Evolutionary conservation across 64 coral and sea anemone species (phyloP).

Genomic region (Stichodactyla helianthus): DNA sequence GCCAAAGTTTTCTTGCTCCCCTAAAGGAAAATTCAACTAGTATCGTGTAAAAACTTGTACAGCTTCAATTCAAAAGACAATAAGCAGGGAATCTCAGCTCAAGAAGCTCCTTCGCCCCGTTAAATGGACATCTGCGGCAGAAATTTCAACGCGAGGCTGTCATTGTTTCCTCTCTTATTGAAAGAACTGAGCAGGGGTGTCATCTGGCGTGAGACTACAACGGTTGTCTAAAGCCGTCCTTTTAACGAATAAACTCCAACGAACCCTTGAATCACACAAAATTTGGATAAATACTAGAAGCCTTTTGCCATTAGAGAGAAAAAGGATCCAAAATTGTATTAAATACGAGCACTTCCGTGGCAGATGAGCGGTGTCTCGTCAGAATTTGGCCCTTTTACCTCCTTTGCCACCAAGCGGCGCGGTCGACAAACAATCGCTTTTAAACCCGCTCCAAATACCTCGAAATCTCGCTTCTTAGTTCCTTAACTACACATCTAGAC

Average conservation of each 20-base stretch:
- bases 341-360: conserved; percentile 2
- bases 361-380: conserved; percentile 18
- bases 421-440: conserved; percentile 21
- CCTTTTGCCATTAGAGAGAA: conserved; percentile 13
- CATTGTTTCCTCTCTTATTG: conserved; percentile 89
- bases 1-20: conserved; percentile 77
- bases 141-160: conserved; percentile 88
- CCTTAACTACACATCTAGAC: neutral
- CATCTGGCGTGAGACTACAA: conserved; percentile 93
- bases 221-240: conserved; percentile 49
- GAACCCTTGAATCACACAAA: neutral
- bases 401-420: conserved; percentile 22
- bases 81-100: neutral
- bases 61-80: neutral
- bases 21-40: neutral
- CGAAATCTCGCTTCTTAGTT: neutral
- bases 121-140: conserved; percentile 46
- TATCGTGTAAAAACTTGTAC: neutral
- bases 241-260: conserved; percentile 8
- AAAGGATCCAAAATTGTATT: neutral
- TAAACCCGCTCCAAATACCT: neutral
- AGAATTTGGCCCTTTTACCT: conserved; percentile 10
- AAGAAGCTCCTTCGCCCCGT: neutral
- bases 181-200: conserved; percentile 93
- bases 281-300: neutral